Evolutionary conservation across 1,140 invertebrate genomes (phyloP).

Genomic region (Dendrolimus kikuchii): DNA sequence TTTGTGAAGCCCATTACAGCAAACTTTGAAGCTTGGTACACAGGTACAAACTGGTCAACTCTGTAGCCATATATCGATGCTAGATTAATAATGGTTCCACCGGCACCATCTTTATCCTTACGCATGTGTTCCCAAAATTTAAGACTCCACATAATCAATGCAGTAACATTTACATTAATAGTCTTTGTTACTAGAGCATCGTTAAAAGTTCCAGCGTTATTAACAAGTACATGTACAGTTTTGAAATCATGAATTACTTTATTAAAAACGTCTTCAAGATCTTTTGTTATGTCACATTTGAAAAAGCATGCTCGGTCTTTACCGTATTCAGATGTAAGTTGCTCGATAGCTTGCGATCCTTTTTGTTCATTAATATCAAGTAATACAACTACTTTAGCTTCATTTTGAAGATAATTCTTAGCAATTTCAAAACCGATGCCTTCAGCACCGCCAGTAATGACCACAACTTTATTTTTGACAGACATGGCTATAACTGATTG

Average conservation of each 20-base stretch:
- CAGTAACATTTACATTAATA: slow-evolving; percentile 35
- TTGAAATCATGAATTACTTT: slow-evolving; percentile 49
- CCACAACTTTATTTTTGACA: slow-evolving; percentile 9
- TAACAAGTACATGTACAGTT: slow-evolving; percentile 74
- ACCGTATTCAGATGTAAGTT: slow-evolving; percentile 56
- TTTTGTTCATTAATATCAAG: slow-evolving; percentile 42
- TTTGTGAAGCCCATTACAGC: background rate
- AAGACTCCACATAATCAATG: slow-evolving; percentile 27
- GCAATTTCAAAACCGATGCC: slow-evolving; percentile 13
- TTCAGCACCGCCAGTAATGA: slow-evolving; percentile 10
- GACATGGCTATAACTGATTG: background rate
- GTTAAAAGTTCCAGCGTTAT: slow-evolving; percentile 74
- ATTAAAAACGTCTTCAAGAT: slow-evolving; percentile 47
- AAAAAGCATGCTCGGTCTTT: slow-evolving; percentile 48
- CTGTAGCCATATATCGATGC: background rate
- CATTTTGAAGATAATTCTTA: slow-evolving; percentile 14
- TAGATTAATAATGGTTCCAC: slow-evolving; percentile 74
- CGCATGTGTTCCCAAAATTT: slow-evolving; percentile 63
- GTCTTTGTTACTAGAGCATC: slow-evolving; percentile 57
- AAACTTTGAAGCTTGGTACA: background rate
- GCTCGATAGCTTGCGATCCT: slow-evolving; percentile 36
- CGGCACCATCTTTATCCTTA: slow-evolving; percentile 72
- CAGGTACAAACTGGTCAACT: background rate
- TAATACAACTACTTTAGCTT: slow-evolving; percentile 26
- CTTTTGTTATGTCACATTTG: slow-evolving; percentile 58